Conservation (phyloP, 1,140 invertebrate genomes). For the Drosophila hydei region DNA sequence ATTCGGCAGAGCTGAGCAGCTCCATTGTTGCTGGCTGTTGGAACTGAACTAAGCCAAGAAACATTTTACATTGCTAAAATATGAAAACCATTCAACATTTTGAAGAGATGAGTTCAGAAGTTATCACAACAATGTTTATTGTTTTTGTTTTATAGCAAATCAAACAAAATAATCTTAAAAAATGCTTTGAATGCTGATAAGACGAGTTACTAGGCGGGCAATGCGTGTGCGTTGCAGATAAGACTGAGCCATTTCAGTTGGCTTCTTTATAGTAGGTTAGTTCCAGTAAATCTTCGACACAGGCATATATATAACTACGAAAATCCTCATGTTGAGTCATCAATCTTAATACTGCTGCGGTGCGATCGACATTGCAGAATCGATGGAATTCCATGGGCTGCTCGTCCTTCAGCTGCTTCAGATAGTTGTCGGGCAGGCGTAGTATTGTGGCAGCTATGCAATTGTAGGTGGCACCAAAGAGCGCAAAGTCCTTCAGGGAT, state of each 20-base stretch:
- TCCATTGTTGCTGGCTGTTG: slow-evolving; percentile 35
- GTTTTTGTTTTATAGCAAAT: neutral
- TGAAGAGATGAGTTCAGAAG: neutral
- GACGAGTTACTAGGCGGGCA: slow-evolving; percentile 46
- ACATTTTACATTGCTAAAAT: too few species aligned
- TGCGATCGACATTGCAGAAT: slow-evolving; percentile 73
- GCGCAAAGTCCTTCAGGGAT: slow-evolving; percentile 61
- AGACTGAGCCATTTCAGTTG: slow-evolving; percentile 25
- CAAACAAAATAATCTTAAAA: slow-evolving; percentile 40
- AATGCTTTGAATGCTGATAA: slow-evolving; percentile 30
- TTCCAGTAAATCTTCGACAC: slow-evolving; percentile 68
- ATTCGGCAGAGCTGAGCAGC: slow-evolving; percentile 56
- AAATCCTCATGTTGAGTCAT: slow-evolving; percentile 56
- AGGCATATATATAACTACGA: slow-evolving; percentile 64
- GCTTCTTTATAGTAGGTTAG: slow-evolving; percentile 61
- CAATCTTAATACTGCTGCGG: slow-evolving; percentile 43
- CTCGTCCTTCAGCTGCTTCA: slow-evolving; percentile 62
- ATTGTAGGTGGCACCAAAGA: slow-evolving; percentile 70
- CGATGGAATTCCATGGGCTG: slow-evolving; percentile 61
- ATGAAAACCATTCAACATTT: neutral
- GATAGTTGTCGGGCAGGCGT: slow-evolving; percentile 64
- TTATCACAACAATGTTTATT: neutral
- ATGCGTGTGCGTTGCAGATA: neutral
- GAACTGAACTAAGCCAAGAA: slow-evolving; percentile 1
- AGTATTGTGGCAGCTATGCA: slow-evolving; percentile 71